Evolutionary conservation across 2,113 vertebrate genomes (phyloP).

Genomic region (Forbesichthys agassizii): DNA sequence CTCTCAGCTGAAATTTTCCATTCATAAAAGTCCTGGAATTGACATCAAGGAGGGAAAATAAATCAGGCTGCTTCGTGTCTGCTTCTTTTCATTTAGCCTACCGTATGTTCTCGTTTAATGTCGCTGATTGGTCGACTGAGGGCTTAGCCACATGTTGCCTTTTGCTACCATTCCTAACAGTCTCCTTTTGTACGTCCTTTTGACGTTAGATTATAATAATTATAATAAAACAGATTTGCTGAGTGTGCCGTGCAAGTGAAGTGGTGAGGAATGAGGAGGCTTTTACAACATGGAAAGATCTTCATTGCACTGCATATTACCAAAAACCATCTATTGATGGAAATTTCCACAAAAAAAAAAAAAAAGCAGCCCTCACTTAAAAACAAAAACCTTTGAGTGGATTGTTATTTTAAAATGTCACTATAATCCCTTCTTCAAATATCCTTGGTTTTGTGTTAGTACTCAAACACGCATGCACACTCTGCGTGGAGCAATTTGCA

Average conservation of each 20-base stretch:
- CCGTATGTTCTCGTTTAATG: slow-evolving; percentile 33
- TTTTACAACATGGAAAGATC: slow-evolving; percentile 62
- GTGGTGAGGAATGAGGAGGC: slow-evolving; percentile 53
- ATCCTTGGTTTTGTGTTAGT: slow-evolving; percentile 19
- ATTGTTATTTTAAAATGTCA: slow-evolving; percentile 34
- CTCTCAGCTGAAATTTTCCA: slow-evolving; percentile 75
- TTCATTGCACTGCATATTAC: slow-evolving; percentile 51
- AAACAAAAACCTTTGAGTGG: slow-evolving; percentile 22
- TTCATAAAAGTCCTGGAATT: slow-evolving; percentile 79
- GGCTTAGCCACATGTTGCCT: slow-evolving; percentile 57
- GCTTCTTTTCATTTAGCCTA: slow-evolving; percentile 46
- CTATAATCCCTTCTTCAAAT: slow-evolving; percentile 32
- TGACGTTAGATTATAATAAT: slow-evolving; percentile 50
- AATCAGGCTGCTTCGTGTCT: slow-evolving; percentile 66
- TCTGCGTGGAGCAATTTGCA: slow-evolving; percentile 19
- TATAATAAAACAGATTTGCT: slow-evolving; percentile 35
- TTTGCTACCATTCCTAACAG: slow-evolving; percentile 43
- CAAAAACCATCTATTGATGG: slow-evolving; percentile 47
- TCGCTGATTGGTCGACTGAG: slow-evolving; percentile 57
- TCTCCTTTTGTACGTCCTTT: slow-evolving; percentile 57
- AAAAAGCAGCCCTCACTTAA: slow-evolving; percentile 16
- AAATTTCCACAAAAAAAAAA: slow-evolving; percentile 36
- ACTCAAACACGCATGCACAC: slow-evolving; percentile 9
- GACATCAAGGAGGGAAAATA: slow-evolving; percentile 62
- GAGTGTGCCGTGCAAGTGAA: slow-evolving; percentile 48